phyloP scores from a whole-genome alignment of 2,797 vertebrate genomes.

The Spinibarbus caldwelli region DNA sequence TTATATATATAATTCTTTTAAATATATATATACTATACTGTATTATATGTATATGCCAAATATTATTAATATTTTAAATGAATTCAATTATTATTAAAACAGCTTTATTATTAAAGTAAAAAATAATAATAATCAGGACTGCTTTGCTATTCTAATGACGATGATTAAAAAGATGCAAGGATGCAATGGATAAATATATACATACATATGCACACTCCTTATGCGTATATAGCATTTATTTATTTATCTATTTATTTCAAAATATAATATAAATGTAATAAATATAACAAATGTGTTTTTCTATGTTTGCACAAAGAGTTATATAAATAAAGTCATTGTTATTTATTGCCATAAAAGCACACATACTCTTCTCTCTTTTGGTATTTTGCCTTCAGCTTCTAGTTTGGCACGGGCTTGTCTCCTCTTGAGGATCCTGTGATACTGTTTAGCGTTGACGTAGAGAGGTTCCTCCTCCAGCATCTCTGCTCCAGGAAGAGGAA shows the following conservation, averaged over 20 bases:
- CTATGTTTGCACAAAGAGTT: neutral
- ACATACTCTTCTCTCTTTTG: constrained; percentile 94
- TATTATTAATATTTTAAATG: neutral
- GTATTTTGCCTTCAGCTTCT: constrained; percentile 97
- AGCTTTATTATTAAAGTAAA: neutral
- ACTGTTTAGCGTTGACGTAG: constrained; percentile 84
- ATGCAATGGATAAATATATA: neutral
- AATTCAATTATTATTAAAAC: neutral
- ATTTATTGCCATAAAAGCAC: neutral
- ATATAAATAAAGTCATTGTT: neutral
- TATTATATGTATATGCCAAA: neutral
- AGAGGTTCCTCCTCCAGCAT: constrained; percentile 98
- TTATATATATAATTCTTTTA: neutral
- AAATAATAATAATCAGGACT: neutral
- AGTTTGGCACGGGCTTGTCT: constrained; percentile 93
- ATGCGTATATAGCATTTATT: too few relatives aligned
- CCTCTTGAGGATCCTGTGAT: constrained; percentile 91
- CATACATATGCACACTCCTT: too few relatives aligned
- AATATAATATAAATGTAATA: neutral
- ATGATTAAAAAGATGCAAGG: neutral
- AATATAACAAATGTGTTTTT: neutral
- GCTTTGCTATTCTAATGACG: neutral
- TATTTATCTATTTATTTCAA: neutral
- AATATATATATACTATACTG: neutral
- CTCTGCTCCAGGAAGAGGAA: constrained; percentile 91